Percentiles rank a stretch among this genome's conserved stretches.
Conservation (phyloP, 2,888 invertebrate species). For the Acleris holmiana region DNA sequence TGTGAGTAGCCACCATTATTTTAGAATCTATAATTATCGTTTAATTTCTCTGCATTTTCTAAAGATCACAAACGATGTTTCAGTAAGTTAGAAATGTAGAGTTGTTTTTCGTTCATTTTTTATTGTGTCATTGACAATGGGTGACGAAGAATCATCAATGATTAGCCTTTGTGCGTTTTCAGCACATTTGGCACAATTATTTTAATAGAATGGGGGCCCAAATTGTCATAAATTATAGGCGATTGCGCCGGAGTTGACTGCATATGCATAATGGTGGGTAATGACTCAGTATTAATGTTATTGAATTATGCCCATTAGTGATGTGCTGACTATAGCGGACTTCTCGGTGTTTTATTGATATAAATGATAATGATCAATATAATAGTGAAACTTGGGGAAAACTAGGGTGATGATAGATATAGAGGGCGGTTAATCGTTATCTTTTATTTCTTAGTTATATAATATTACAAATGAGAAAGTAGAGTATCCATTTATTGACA, state of each 20-base stretch:
- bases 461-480: too few species aligned
- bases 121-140: conserved; percentile 14
- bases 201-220: conserved; percentile 24
- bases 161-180: conserved; percentile 21
- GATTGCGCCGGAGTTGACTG: conserved; percentile 20
- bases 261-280: conserved; percentile 22
- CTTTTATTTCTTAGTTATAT: too few species aligned
- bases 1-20: too few species aligned
- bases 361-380: too few species aligned
- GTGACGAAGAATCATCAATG: conserved; percentile 13
- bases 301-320: conserved; percentile 21
- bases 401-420: too few species aligned
- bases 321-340: background rate
- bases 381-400: too few species aligned
- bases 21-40: too few species aligned
- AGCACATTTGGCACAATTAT: conserved; percentile 32
- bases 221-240: conserved; percentile 25
- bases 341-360: too few species aligned
- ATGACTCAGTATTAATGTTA: conserved; percentile 18
- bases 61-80: background rate
- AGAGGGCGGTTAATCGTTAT: too few species aligned
- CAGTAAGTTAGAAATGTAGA: background rate
- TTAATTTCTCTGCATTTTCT: background rate
- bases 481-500: too few species aligned
- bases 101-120: background rate